These are phyloP conservation scores for Gasteruption jaculator DNA, from an alignment of 2,888 invertebrate species.

Conservation along the genomic window DNA sequence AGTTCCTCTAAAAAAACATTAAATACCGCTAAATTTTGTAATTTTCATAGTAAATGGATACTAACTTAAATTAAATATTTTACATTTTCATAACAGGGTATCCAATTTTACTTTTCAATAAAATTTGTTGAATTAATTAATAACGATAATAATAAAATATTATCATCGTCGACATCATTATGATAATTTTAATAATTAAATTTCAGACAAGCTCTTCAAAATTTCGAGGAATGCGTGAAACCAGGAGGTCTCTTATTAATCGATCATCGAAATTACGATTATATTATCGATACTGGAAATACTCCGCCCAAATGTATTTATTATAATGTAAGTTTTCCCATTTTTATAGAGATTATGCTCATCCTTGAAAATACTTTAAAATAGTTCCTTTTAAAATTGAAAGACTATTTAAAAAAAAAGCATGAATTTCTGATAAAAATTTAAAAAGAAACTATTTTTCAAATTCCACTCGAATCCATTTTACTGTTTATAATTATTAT, in stretches of 20 bases:
- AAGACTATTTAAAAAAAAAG: constrained; percentile 9
- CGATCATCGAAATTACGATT: constrained; percentile 87
- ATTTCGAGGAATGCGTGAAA: constrained; percentile 79
- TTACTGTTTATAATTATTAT: too few relatives aligned
- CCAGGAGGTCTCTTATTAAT: constrained; percentile 81
- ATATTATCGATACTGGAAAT: constrained; percentile 69
- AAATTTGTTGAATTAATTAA: background rate
- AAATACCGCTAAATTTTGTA: background rate
- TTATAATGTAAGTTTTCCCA: constrained; percentile 85
- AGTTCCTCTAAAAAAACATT: too few relatives aligned
- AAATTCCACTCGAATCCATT: too few relatives aligned
- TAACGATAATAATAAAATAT: background rate
- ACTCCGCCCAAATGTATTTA: constrained; percentile 83
- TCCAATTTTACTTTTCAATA: too few relatives aligned
- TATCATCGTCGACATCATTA: too few relatives aligned
- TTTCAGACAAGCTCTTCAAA: constrained; percentile 64
- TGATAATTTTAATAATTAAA: constrained; percentile 13
- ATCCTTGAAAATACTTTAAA: too few relatives aligned
- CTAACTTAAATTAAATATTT: too few relatives aligned
- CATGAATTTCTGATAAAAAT: too few relatives aligned
- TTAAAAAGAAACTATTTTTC: too few relatives aligned
- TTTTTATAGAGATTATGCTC: background rate
- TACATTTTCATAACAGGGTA: background rate
- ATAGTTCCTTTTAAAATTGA: too few relatives aligned
- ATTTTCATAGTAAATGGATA: background rate